Percentiles rank a stretch among this genome's conserved stretches.
phyloP scores from a whole-genome alignment of 2,797 vertebrate genomes.

The Gastrophryne carolinensis region DNA sequence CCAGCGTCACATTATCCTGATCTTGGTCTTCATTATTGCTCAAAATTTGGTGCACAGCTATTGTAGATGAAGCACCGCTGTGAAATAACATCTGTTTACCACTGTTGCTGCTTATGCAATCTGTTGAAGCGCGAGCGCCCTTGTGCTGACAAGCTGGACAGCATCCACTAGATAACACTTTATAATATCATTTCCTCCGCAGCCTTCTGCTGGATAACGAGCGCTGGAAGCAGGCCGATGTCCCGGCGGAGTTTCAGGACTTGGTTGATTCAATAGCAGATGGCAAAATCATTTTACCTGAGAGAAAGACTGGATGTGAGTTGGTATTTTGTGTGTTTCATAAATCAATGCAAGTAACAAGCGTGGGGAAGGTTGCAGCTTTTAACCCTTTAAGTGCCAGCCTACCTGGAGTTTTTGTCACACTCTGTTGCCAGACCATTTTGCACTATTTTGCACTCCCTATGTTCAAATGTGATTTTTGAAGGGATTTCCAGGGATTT shows the following conservation, averaged over 20 bases:
- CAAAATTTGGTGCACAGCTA: background rate
- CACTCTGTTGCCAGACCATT: too few species aligned
- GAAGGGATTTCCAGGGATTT: too few species aligned
- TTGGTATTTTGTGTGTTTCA: background rate
- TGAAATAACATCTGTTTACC: background rate
- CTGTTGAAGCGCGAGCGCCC: background rate
- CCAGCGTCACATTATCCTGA: background rate
- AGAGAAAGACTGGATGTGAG: constrained; percentile 80
- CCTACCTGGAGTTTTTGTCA: too few species aligned
- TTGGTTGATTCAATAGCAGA: constrained; percentile 90
- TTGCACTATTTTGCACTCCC: too few species aligned
- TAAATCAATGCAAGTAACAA: background rate
- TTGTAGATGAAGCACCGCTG: background rate
- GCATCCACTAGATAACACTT: constrained; percentile 8
- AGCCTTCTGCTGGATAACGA: constrained; percentile 95
- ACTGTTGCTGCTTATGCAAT: background rate
- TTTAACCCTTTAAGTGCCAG: too few species aligned
- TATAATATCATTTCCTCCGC: constrained; percentile 32
- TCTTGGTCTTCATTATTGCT: background rate
- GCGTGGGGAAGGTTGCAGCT: background rate
- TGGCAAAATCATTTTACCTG: constrained; percentile 86
- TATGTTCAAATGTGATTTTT: too few species aligned
- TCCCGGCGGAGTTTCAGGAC: constrained; percentile 94
- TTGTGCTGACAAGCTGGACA: background rate
- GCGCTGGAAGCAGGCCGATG: constrained; percentile 97